These are phyloP conservation scores for Caenorhabditis wallacei DNA, from an alignment of 2,888 invertebrate genomes.

Conservation along the genomic window DNA sequence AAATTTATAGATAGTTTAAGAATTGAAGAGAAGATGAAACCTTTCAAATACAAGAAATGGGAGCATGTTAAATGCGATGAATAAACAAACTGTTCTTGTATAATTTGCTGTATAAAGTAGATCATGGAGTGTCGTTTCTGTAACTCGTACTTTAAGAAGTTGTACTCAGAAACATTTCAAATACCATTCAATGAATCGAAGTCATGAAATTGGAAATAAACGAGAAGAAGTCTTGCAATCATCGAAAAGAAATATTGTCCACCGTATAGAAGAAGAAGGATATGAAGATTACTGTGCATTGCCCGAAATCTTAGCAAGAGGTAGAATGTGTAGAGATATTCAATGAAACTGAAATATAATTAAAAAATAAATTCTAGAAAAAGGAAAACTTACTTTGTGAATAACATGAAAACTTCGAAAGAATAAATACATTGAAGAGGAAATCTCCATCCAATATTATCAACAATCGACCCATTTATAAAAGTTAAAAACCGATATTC, in stretches of 20 bases:
- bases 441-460: conserved; percentile 51
- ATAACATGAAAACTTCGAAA: conserved; percentile 27
- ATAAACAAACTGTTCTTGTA: conserved; percentile 60
- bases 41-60: conserved; percentile 61
- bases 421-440: conserved; percentile 22
- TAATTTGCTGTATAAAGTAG: conserved; percentile 53
- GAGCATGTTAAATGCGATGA: conserved; percentile 58
- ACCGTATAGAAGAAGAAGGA: conserved; percentile 55
- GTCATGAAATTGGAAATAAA: conserved; percentile 41
- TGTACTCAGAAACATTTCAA: not conserved
- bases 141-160: not conserved
- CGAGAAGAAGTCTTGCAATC: conserved; percentile 30
- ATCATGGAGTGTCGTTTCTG: conserved; percentile 13
- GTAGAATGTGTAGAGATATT: conserved; percentile 55
- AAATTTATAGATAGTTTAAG: not conserved
- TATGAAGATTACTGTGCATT: conserved; percentile 60
- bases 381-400: conserved; percentile 29
- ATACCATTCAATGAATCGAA: conserved; percentile 12
- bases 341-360: conserved; percentile 47
- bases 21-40: not conserved
- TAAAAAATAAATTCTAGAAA: not conserved
- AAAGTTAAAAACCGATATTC: conserved; percentile 56
- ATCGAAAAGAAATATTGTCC: conserved; percentile 64
- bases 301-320: conserved; percentile 48
- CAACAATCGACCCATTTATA: conserved; percentile 42